Base-by-base conservation (phyloP, 2,888 invertebrate genomes). In the Erpobdella octoculata region DNA sequence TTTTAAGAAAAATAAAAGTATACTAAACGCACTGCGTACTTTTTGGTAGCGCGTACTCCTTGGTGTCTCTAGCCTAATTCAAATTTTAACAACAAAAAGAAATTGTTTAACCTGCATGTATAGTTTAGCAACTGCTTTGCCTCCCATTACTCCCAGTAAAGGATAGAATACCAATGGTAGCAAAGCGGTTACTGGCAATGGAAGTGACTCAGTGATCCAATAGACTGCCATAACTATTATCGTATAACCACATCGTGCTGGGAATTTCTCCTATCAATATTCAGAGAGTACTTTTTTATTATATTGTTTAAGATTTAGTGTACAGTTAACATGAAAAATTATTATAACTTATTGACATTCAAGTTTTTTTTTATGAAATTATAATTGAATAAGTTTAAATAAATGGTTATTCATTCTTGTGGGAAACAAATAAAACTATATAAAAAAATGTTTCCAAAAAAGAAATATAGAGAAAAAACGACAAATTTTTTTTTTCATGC, bases 151-250 rank as follows among this genome's bases (percentile, higher is more conserved):
- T 0, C 81, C 81, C 25, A 81, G 78, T 31, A 79, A 69, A 0
- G 81, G 81, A 69, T 81, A 80, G 36, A 81, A 73, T 31, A 80
- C 74, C 5, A 80, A 76, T 12, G 81, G 81, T 25, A 81, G 71
- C n/a, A 81, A 73, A 58, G 80, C 76, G n/a, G 81, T 81, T 21
- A 79, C 80, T 6, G 79, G 76, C 4, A 81, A 78, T 0, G 81
- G 81, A n/a, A 81, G 71, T 6, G 78, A 76, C 70, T 81, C 81
- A 21, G 80, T 77, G 61, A 80, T 76, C 81, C 81, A 82, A 75
- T 76, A 81, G 4, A 79, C 69, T 2, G 80, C 80, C 80, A 82
- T 81, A 31, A 81, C 69, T 9, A 78, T 62, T 25, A 74, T 62
- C 0, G 37, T 72, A 48, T 75, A 75, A 2, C 37, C 73, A n/a